Base-by-base conservation (phyloP, 2,888 invertebrate species). In the Xestia ashworthii region DNA sequence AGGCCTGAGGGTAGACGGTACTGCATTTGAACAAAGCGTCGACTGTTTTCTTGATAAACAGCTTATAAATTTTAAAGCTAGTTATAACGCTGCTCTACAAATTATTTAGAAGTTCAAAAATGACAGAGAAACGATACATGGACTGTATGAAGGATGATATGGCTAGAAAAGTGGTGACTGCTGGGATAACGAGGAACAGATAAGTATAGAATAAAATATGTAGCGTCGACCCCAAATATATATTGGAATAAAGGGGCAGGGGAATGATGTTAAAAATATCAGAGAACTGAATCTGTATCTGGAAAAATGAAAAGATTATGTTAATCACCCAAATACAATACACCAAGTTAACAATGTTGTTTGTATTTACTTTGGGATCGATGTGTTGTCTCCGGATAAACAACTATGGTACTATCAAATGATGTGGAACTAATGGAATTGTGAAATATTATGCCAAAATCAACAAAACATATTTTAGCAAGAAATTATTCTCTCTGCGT, bases 371-470 rank as follows among this genome's bases (percentile, higher is more conserved):
- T 50, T 41, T 71, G 22, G 11, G n/a, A 66, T 38, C 32, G 38
- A 72, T 25, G 19, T 62, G 32, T 14, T 64, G n/a, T 64, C 22
- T 22, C 8, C 38, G 9, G 14, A 53, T 44, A 65, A 66, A 60
- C 38, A 64, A n/a, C 25, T 48, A 50, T 55, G n/a, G 14, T 41
- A 14, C 62, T 46, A 58, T 58, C 38, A 71, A 83, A 69, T 58
- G 44, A 78, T 68, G 25, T 41, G 38, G 50, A 69, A 60, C 32
- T 55, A 74, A 81, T 46, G 64, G 48, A 74, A 71, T 46, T 77
- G 62, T 46, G 16, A 16, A n/a, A 65, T 70, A 32, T 58, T 50
- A 74, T 62, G 74, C 83, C 85, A 85, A 83, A 76, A 76, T 50
- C 68, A 69, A 83, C 77, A 74, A 50, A 50, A 38, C 53, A 25